Base-by-base conservation (phyloP, 1,140 invertebrate genomes). In the Penaeus indicus region DNA sequence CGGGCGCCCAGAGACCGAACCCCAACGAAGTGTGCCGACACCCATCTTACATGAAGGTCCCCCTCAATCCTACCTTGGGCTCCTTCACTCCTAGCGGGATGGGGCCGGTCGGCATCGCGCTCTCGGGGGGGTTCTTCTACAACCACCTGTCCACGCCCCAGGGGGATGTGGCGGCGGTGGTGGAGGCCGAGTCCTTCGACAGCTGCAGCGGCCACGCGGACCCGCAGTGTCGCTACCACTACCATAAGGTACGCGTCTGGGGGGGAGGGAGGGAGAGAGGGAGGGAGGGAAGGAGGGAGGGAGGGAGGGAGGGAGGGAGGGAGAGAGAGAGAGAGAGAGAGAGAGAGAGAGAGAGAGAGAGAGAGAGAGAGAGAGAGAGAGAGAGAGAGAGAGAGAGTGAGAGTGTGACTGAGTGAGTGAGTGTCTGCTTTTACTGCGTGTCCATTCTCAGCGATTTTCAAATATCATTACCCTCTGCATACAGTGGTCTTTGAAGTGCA, bases 191-290 rank as follows among this genome's bases (percentile, higher is more conserved):
- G n/a, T 60, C 69, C 64, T 85, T 85, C 42, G 84, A 85, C 64
- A 64, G 27, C 61, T 85, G 84, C 84, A 60, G 78, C 64, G 84
- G 84, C 19, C 84, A 85, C 54, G 63, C 84, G 5, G 84, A 67
- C n/a, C 69, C 21, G 5, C 27, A 7, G n/a, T 85, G 84, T n/a
- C 25, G 38, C 7, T 85, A 77, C 84, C 84, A 85, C 63, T 85
- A 85, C 84, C 84, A 85, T 60, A 78, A 64, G 32, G 69, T 72
- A n/a, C 25, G 69, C 64, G 8, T 67, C 27, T 16, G 11, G 8
- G 25, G 32, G 2, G 4, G 38, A 0, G 38, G 4, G 38, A 2
- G 32, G 32, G 32, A 2, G 32, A 2, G 32, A 32, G 32, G 2
- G 32, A 32, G 32, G 32, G 2, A 2, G 2, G 32, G 32, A 2